Evolutionary conservation across 2,888 invertebrate species (phyloP), one percentile per base, ranked within the genome.

Genomic region (Capitulum mitella): DNA sequence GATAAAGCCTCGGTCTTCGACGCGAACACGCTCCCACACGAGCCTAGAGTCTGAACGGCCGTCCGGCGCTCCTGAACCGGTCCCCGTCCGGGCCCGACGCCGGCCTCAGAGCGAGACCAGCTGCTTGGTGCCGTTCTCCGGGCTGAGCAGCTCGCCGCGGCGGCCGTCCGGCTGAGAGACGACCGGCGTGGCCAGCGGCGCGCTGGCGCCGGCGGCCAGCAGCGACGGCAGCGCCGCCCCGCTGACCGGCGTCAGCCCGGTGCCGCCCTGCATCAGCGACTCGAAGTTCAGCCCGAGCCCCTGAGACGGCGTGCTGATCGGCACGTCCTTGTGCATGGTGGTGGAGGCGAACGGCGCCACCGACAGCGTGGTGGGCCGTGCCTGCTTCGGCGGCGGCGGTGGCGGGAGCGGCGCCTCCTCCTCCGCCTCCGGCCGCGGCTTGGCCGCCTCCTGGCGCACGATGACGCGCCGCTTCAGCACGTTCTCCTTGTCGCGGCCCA

Each of bases 241-340:
- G 32, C 79, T 80, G 26, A 94, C 93, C 0, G 96, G 96, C 14
- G 96, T 96, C 77, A 97, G 88, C 0, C 96, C 95, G 3, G 96
- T 95, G 83, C 95, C 95, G 78, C 95, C 95, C 83, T 94, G 95
- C 93, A 96, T 94, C 80, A 97, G 89, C 82, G 93, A 93, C 84
- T 97, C 96, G 85, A 94, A 95, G 86, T 94, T 95, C 87, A 95
- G 94, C 32, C 80, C 81, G 82, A 94, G 91, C 78, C 94, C 95
- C 83, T 91, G 92, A 81, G 94, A 93, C 0, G 96, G 96, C 81
- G 92, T 92, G 54, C 80, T 81, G 83, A 95, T 94, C 83, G 93
- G 90, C 82, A 95, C 90, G 79, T 94, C 95, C 43, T 43, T 12
- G 51, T 92, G 77, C 51, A 80, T 81, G 6, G 82, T 85, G 80